phyloP scores from a whole-genome alignment of 2,113 vertebrate genomes.

The Pagrus major region DNA sequence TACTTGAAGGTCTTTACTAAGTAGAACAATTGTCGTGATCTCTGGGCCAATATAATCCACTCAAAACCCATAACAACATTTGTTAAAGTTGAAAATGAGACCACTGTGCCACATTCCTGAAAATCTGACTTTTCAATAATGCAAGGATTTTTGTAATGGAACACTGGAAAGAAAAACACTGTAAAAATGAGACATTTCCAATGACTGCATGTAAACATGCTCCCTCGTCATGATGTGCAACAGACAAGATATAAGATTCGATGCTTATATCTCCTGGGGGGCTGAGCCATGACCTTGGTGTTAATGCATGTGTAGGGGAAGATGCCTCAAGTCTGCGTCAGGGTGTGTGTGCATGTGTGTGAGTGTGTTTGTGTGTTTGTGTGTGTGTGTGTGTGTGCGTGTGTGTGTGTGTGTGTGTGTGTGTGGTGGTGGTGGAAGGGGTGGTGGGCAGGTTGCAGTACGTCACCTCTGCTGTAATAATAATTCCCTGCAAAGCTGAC shows the following conservation, averaged over 20 bases:
- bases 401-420: not conserved
- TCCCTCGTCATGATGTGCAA: not conserved
- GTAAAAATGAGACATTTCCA: not conserved
- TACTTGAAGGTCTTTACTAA: constrained; percentile 24
- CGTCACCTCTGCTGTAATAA: constrained; percentile 52
- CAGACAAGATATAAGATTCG: not conserved
- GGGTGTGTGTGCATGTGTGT: not conserved
- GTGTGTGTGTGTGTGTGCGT: not conserved
- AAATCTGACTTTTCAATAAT: constrained; percentile 26
- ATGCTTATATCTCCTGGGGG: not conserved
- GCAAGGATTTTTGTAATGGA: not conserved
- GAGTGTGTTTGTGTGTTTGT: not conserved
- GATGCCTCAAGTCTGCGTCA: constrained; percentile 3
- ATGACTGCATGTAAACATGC: not conserved
- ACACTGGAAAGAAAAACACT: not conserved
- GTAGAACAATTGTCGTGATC: constrained; percentile 21
- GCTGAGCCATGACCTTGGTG: constrained; percentile 22
- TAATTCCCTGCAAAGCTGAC: constrained; percentile 55
- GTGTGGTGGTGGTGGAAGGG: not conserved
- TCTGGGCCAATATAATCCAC: constrained; percentile 24
- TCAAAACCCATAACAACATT: constrained; percentile 24
- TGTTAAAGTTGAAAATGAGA: constrained; percentile 17
- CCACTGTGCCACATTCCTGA: not conserved
- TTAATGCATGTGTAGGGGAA: constrained; percentile 13
- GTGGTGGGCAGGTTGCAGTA: constrained; percentile 15